These are phyloP conservation scores for Pseudomyrmex gracilis DNA, from an alignment of 1,140 invertebrate species.

Conservation along the genomic window DNA sequence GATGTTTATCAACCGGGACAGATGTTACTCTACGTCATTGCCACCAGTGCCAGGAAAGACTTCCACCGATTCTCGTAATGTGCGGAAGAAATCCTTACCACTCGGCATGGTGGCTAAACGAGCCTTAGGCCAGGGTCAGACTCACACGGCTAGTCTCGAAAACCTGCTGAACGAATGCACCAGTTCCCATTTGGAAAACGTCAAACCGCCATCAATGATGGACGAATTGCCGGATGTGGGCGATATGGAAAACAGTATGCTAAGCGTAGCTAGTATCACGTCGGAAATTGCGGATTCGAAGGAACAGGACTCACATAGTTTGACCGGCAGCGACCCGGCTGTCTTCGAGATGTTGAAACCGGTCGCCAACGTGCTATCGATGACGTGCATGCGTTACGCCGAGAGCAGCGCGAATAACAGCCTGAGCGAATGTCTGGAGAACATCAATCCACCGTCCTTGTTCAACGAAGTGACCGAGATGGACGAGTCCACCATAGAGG, in stretches of 20 bases:
- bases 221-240: constrained; percentile 89
- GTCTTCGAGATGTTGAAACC: constrained; percentile 83
- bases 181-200: constrained; percentile 90
- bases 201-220: constrained; percentile 93
- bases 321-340: constrained; percentile 76
- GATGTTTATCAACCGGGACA: constrained; percentile 72
- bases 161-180: constrained; percentile 87
- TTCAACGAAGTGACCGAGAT: constrained; percentile 88
- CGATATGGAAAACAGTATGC: constrained; percentile 92
- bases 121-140: constrained; percentile 87
- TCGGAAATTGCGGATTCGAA: constrained; percentile 90
- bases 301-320: constrained; percentile 77
- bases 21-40: constrained; percentile 78
- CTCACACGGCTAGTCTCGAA: constrained; percentile 88
- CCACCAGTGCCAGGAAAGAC: constrained; percentile 67
- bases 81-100: constrained; percentile 89
- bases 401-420: constrained; percentile 83
- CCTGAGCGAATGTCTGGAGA: constrained; percentile 87
- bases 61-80: constrained; percentile 75
- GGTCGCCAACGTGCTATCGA: constrained; percentile 81
- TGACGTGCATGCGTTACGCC: constrained; percentile 81
- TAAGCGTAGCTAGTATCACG: constrained; percentile 93
- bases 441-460: constrained; percentile 88
- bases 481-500: constrained; percentile 87
- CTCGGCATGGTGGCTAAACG: constrained; percentile 89